A percentile compares a stretch with the other conserved stretches of the same genome.
These are phyloP conservation scores for Salvator merianae DNA, from an alignment of 2,113 vertebrate species.

Conservation along the genomic window DNA sequence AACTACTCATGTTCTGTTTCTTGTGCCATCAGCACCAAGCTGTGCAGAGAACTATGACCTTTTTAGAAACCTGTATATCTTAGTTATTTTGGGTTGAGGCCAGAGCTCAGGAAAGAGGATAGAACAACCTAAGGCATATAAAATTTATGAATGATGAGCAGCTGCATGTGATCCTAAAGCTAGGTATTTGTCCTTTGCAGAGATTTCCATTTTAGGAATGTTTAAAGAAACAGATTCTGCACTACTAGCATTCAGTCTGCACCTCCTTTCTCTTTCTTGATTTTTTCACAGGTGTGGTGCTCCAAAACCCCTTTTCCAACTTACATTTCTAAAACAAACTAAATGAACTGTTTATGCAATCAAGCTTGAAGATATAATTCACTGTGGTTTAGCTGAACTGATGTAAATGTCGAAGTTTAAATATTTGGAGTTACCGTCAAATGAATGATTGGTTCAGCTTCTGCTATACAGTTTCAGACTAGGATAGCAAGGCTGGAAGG, in stretches of 20 bases:
- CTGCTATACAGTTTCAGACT: not conserved
- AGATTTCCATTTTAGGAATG: conserved; percentile 31
- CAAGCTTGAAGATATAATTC: conserved; percentile 47
- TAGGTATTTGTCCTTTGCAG: not conserved
- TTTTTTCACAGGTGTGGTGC: conserved; percentile 37
- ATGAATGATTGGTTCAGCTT: conserved; percentile 33
- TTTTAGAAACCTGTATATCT: not conserved
- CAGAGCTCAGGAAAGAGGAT: conserved; percentile 31
- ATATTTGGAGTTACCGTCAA: conserved; percentile 52
- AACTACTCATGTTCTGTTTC: not conserved
- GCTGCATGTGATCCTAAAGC: conserved; percentile 4
- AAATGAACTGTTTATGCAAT: conserved; percentile 49
- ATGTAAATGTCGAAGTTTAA: conserved; percentile 44
- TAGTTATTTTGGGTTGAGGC: conserved; percentile 8
- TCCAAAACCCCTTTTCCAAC: conserved; percentile 56
- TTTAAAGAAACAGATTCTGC: conserved; percentile 41
- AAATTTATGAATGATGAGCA: conserved; percentile 35
- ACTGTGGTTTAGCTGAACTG: conserved; percentile 33
- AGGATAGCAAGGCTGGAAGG: not conserved
- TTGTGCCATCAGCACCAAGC: not conserved
- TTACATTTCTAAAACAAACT: conserved; percentile 59
- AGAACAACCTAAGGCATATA: not conserved
- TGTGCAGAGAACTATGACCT: not conserved
- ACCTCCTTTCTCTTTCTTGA: conserved; percentile 35
- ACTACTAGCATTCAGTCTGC: not conserved